Evolutionary conservation across 2,888 invertebrate species (phyloP), one percentile per base, ranked within the genome.

Genomic region (Microdon myrmicae): DNA sequence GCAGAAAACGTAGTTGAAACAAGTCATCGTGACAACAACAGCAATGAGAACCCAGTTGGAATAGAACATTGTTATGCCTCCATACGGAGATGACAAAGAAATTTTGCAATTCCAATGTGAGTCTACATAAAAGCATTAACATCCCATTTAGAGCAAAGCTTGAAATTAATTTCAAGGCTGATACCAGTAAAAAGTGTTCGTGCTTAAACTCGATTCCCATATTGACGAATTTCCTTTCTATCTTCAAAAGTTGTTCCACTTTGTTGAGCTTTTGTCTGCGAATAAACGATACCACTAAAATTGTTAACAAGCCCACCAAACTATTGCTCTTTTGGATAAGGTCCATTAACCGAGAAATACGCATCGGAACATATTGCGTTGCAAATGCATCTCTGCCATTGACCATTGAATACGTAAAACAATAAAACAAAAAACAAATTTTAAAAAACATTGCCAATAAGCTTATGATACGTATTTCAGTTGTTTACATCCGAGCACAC

Each of bases 1-100:
- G 14, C 61, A 60, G 1, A 76, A 51, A 34, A 74, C 75, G 12
- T 70, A 45, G 3, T 71, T 35, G 0, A 73, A 19, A 16, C 69
- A 59, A 20, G 56, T 37, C 13, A 69, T 67, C 12, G 74, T 13
- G 2, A 74, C 54, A 31, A 72, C 70, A 10, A 75, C 68, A 1
- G 61, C 68, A 26, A 71, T 69, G 2, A 76, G 71, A 6, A 75
- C 61, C 13, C 73, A 55, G 41, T 73, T 71, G 1, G 76, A 73
- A 0, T 75, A 70, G 28, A 74, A 75, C 41, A 69, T 73, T 7
- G 72, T 61, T 0, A 72, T 6, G 5, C 53, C 16, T 0, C 69
- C 69, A 13, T 69, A 53, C 9, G 64, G 41, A 0, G 68, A 51
- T 0, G 71, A 9, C 4, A 3, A 67, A 34, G 1, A 35, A 41